Conservation (phyloP, 1,140 invertebrate genomes). For the Drosophila sulfurigaster region DNA sequence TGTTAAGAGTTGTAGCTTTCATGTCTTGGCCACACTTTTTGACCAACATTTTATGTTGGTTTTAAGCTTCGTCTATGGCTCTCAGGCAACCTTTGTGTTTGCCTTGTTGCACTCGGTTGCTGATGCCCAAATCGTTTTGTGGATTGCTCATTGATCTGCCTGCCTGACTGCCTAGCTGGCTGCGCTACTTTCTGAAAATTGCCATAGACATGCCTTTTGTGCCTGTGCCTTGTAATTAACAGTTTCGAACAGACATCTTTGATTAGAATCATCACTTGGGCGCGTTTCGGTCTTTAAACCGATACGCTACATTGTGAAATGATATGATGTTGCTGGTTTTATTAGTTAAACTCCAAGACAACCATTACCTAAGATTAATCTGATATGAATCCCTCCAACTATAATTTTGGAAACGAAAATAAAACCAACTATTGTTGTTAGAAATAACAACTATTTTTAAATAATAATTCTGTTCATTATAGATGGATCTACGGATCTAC, state of each 20-base stretch:
- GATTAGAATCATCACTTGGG: slow-evolving; percentile 78
- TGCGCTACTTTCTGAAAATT: slow-evolving; percentile 79
- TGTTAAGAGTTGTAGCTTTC: slow-evolving; percentile 83
- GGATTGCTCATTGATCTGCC: slow-evolving; percentile 68
- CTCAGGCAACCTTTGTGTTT: slow-evolving; percentile 24
- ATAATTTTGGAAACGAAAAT: slow-evolving; percentile 10
- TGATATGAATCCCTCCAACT: not conserved
- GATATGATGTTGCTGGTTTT: slow-evolving; percentile 39
- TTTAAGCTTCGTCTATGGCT: slow-evolving; percentile 31
- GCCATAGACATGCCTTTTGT: slow-evolving; percentile 66
- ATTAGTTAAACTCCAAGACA: slow-evolving; percentile 14
- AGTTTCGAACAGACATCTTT: slow-evolving; percentile 68
- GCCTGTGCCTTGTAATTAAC: slow-evolving; percentile 75
- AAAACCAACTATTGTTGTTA: not conserved
- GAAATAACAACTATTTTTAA: not conserved
- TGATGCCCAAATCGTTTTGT: slow-evolving; percentile 64
- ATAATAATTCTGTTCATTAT: not conserved
- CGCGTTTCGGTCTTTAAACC: slow-evolving; percentile 57
- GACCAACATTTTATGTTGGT: slow-evolving; percentile 80
- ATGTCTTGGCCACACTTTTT: slow-evolving; percentile 84
- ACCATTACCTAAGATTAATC: slow-evolving; percentile 38
- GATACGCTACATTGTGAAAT: slow-evolving; percentile 23
- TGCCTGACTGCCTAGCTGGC: not conserved
- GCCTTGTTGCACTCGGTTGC: slow-evolving; percentile 24
- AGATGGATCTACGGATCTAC: too few relatives aligned